Evolutionary conservation across 1,140 invertebrate species (phyloP), one percentile per base, ranked within the genome.

Genomic region (Eciton burchellii): DNA sequence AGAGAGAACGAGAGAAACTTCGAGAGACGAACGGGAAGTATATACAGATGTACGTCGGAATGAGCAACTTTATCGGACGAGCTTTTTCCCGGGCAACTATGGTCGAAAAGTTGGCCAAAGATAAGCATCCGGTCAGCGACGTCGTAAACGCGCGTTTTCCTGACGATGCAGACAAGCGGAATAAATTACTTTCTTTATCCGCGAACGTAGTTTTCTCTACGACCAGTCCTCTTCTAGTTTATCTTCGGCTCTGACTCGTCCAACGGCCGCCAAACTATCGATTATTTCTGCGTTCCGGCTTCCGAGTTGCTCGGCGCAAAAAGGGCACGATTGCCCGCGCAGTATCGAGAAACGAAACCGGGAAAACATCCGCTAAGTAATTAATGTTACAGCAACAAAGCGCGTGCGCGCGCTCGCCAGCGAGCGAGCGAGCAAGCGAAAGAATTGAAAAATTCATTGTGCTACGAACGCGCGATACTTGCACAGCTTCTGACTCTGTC

Each of bases 121-220:
- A 83, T 85, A 83, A 83, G 70, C 63, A 65, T 62, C 59, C 56
- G 59, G 45, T 19, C 21, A 41, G 52, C 14, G 16, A 47, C 24
- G 26, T 73, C 56, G 52, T 59, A 63, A 70, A 71, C 63, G 57
- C 14, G 52, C 43, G 8, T 21, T 45, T 76, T 84, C 45, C 57
- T n/a, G 59, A 47, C 63, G 26, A 65, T 62, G n/a, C 57, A 83
- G 84, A 83, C 71, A 72, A 71, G 57, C 45, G 41, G 57, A 77
- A 83, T 83, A 83, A 86, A 86, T 86, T 86, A 74, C 71, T 83
- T 77, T 57, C 41, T 70, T 57, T 56, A 56, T 60, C 65, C 19
- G n/a, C 54, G n/a, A 74, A 26, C 24, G 63, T 45, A 68, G n/a
- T 77, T 72, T 59, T 29, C 65, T 35, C 16, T 43, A 47, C 6